Evolutionary conservation across 2,888 invertebrate genomes (phyloP).

Genomic region (Buathra laborator): DNA sequence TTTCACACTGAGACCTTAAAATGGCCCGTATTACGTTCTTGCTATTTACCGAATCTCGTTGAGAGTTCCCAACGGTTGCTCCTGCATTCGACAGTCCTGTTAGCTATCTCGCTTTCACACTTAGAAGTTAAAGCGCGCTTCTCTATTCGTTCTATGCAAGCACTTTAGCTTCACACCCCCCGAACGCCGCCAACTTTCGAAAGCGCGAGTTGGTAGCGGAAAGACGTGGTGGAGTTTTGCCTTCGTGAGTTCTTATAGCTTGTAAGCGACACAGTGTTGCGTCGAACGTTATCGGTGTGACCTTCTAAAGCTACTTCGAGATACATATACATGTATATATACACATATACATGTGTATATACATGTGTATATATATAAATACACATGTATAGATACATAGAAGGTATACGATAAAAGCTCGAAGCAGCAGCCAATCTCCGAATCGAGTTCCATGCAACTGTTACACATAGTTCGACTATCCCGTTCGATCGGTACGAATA

Average conservation of each 20-base stretch:
- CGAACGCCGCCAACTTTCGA: constrained; percentile 15
- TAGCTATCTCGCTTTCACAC: constrained; percentile 23
- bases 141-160: constrained; percentile 26
- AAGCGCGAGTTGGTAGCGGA: constrained; percentile 21
- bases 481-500: constrained; percentile 55
- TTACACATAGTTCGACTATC: constrained; percentile 64
- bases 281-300: constrained; percentile 20
- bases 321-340: neutral
- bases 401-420: constrained; percentile 12
- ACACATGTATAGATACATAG: neutral
- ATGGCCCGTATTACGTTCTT: constrained; percentile 17
- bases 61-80: constrained; percentile 9
- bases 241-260: constrained; percentile 22
- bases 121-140: constrained; percentile 19
- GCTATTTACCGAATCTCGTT: constrained; percentile 31
- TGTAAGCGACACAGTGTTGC: constrained; percentile 1
- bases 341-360: neutral
- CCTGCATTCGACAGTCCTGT: constrained; percentile 25
- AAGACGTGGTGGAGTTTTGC: neutral
- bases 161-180: constrained; percentile 16
- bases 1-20: constrained; percentile 10
- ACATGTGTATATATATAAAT: neutral
- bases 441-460: constrained; percentile 52
- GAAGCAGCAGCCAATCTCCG: constrained; percentile 41
- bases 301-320: constrained; percentile 16